A percentile compares a stretch with the other conserved stretches of the same genome.
These are phyloP conservation scores for Myzus persicae DNA, from an alignment of 1,140 invertebrate species.

Conservation along the genomic window DNA sequence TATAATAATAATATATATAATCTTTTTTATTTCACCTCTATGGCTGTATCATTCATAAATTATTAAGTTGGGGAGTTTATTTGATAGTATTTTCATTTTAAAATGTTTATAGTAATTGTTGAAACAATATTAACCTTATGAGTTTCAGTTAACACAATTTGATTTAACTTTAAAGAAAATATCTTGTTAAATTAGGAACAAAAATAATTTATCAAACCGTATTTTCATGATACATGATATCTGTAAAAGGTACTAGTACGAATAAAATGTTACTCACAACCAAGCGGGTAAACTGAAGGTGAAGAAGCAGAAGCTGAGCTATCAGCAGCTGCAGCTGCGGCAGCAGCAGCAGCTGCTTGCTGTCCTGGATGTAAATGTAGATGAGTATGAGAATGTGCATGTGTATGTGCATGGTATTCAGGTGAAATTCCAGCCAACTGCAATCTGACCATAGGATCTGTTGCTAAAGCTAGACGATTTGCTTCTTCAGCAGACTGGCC, in stretches of 20 bases:
- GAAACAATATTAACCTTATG: background rate
- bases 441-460: constrained; percentile 78
- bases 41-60: background rate
- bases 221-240: background rate
- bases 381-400: constrained; percentile 87
- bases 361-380: constrained; percentile 71
- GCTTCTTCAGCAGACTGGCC: constrained; percentile 66
- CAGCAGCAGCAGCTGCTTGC: constrained; percentile 74
- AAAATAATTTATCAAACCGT: background rate
- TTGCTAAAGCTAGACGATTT: constrained; percentile 75
- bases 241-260: background rate
- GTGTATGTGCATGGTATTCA: constrained; percentile 82
- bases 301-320: constrained; percentile 66
- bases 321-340: constrained; percentile 84
- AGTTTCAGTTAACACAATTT: background rate
- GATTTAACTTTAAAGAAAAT: background rate
- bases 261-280: constrained; percentile 19
- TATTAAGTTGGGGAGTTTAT: background rate
- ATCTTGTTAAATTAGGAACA: background rate
- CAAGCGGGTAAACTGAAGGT: constrained; percentile 33
- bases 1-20: background rate
- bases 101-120: background rate
- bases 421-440: constrained; percentile 86
- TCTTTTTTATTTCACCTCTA: background rate
- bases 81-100: background rate